These are phyloP conservation scores for Burhinus oedicnemus DNA, from an alignment of 2,113 vertebrate species.

Conservation along the genomic window DNA sequence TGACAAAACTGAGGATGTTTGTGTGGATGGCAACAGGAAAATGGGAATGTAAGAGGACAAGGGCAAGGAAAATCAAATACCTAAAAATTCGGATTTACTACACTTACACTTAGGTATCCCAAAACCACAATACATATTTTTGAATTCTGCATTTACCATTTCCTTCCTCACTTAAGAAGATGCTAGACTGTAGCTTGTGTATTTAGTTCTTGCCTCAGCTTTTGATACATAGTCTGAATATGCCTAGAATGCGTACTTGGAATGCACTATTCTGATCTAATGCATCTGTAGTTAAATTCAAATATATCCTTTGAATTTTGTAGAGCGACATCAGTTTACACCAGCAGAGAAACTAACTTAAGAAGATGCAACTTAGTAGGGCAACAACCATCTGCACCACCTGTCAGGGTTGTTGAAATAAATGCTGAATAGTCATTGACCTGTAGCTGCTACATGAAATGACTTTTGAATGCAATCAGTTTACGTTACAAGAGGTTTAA, in stretches of 20 bases:
- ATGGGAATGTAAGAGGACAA: background rate
- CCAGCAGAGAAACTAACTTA: background rate
- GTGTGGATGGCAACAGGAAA: background rate
- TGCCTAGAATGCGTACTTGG: rapidly evolving
- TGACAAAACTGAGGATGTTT: background rate
- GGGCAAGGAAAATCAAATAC: background rate
- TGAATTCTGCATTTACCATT: background rate
- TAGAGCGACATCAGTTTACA: background rate
- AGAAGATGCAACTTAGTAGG: background rate
- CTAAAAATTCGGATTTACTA: background rate
- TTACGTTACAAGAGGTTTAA: background rate
- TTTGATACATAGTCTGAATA: background rate
- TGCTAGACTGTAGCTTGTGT: background rate
- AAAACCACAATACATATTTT: background rate
- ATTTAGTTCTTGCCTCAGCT: background rate
- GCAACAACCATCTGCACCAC: background rate
- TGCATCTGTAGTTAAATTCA: background rate
- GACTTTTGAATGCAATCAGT: background rate
- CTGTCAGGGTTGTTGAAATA: background rate
- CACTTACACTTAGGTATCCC: background rate
- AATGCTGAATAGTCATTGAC: background rate
- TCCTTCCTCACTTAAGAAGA: background rate
- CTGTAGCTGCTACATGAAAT: background rate
- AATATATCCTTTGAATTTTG: background rate
- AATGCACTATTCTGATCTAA: background rate